A percentile compares a stretch with the other conserved stretches of the same genome.
Conservation (phyloP, 1,140 invertebrate genomes). For the Conus betulinus region DNA sequence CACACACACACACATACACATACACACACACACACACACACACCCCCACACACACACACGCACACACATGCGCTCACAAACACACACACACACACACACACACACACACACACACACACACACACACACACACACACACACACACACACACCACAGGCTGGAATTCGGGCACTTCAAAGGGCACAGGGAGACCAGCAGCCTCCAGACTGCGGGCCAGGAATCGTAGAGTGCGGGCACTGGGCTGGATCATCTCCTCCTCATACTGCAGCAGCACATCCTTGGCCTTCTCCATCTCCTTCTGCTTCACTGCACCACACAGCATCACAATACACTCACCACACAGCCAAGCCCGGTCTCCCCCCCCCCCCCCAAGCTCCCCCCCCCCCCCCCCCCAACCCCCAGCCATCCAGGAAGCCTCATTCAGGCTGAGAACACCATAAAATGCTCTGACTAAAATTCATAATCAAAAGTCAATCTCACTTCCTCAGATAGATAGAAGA, state of each 20-base stretch:
- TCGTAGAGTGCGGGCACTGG: slow-evolving; percentile 82
- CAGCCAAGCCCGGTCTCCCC: too few species aligned
- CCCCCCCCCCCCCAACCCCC: too few species aligned
- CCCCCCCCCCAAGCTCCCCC: too few species aligned
- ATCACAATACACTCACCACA: neutral
- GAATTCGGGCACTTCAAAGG: slow-evolving; percentile 81
- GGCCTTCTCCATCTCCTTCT: slow-evolving; percentile 83
- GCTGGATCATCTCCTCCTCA: slow-evolving; percentile 87
- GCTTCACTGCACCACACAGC: slow-evolving; percentile 56
- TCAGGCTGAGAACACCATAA: too few species aligned
- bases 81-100: neutral
- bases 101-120: slow-evolving; percentile 5
- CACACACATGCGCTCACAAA: neutral
- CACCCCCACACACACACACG: too few species aligned
- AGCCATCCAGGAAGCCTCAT: too few species aligned
- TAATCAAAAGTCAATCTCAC: too few species aligned
- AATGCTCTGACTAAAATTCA: too few species aligned
- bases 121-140: neutral
- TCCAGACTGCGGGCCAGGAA: slow-evolving; percentile 82
- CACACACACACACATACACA: too few species aligned
- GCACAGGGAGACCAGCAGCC: slow-evolving; percentile 81
- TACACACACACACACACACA: too few species aligned
- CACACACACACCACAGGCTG: neutral
- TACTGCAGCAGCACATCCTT: slow-evolving; percentile 86
- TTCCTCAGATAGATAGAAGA: too few species aligned